Percentiles rank a stretch among this genome's conserved stretches.
Conservation (phyloP, 2,888 invertebrate genomes). For the Scelioninae gen. 1 region DNA sequence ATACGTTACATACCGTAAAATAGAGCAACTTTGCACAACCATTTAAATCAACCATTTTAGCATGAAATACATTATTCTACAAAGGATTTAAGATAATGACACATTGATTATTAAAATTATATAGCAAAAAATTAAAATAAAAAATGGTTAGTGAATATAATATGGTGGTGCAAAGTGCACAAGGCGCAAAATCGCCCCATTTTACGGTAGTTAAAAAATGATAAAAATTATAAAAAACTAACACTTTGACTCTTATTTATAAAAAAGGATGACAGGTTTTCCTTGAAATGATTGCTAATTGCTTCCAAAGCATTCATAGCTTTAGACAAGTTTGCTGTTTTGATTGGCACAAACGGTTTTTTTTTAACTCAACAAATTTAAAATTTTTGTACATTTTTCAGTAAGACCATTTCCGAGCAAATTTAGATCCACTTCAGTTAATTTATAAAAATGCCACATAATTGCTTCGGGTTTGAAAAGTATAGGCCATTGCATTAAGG, state of each 20-base stretch:
- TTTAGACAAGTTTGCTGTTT: conserved; percentile 9
- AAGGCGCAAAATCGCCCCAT: too few relatives aligned
- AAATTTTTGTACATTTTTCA: conserved; percentile 19
- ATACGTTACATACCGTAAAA: too few relatives aligned
- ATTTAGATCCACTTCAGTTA: conserved; percentile 19
- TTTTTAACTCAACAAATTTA: background rate
- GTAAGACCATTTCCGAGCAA: conserved; percentile 10
- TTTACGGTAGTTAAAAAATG: background rate
- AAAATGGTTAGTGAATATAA: too few relatives aligned
- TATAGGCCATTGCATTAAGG: conserved; percentile 19
- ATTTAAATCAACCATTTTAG: too few relatives aligned
- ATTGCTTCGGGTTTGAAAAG: conserved; percentile 22
- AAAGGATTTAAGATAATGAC: too few relatives aligned
- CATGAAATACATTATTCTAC: too few relatives aligned
- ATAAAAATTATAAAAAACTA: background rate
- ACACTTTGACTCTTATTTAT: conserved; percentile 15
- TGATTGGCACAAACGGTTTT: conserved; percentile 8
- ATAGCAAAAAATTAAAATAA: too few relatives aligned
- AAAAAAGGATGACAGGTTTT: conserved; percentile 14
- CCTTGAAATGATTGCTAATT: conserved; percentile 23
- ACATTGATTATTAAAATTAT: too few relatives aligned
- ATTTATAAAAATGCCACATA: conserved; percentile 21
- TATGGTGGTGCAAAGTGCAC: too few relatives aligned
- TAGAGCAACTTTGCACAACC: too few relatives aligned
- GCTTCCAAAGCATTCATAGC: conserved; percentile 20